Evolutionary conservation across 2,113 vertebrate genomes (phyloP).

Genomic region (Marcusenius ussheri): DNA sequence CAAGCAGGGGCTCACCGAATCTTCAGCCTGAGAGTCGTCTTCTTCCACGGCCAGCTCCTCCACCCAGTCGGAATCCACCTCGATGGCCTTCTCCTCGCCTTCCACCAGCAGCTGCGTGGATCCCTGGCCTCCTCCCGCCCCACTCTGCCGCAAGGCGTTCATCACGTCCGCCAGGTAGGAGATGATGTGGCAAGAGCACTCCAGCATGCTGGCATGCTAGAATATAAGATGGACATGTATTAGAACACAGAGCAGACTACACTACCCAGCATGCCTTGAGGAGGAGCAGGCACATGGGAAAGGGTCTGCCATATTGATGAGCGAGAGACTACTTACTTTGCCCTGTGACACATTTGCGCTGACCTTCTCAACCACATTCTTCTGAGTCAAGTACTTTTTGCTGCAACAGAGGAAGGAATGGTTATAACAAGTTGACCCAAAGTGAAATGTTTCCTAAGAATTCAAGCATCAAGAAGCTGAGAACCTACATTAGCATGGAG

Average conservation of each 20-base stretch:
- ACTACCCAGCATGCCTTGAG: neutral
- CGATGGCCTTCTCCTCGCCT: conserved; percentile 89
- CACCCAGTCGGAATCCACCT: conserved; percentile 97
- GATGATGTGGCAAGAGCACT: conserved; percentile 92
- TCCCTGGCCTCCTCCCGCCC: conserved; percentile 75
- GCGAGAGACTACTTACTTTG: conserved; percentile 66
- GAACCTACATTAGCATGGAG: neutral
- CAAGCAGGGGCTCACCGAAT: conserved; percentile 68
- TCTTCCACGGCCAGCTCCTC: conserved; percentile 95
- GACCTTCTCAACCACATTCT: conserved; percentile 98
- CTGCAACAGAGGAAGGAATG: conserved; percentile 46
- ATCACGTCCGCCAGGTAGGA: conserved; percentile 96
- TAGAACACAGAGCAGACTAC: neutral
- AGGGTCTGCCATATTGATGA: neutral
- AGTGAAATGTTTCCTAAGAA: neutral
- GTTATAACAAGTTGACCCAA: neutral
- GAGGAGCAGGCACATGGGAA: neutral
- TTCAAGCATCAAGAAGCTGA: conserved; percentile 4
- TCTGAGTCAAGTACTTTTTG: conserved; percentile 96
- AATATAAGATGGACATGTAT: neutral
- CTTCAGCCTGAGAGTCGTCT: conserved; percentile 95
- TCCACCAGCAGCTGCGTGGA: conserved; percentile 80
- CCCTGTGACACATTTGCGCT: conserved; percentile 88
- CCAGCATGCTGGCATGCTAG: conserved; percentile 85
- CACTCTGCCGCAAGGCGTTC: conserved; percentile 81